phyloP scores from a whole-genome alignment of 2,797 vertebrate species.

The Esox masquinongy region DNA sequence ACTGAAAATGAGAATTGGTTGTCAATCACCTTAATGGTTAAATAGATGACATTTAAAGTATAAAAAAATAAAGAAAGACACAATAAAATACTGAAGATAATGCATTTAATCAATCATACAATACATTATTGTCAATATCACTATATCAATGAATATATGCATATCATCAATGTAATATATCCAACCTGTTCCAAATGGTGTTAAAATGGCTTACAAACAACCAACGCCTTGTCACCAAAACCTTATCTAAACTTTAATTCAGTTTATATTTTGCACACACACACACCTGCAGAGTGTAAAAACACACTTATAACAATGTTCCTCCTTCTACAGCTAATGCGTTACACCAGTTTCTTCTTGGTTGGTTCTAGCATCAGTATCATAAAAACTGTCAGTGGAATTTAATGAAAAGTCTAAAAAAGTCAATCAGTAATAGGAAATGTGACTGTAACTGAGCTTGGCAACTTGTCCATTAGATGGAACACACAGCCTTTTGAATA shows the following conservation, averaged over 20 bases:
- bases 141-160: too few relatives aligned
- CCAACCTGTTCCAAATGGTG: too few relatives aligned
- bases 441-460: background rate
- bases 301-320: slow-evolving; percentile 2
- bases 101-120: too few relatives aligned
- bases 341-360: background rate
- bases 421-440: background rate
- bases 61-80: background rate
- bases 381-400: background rate
- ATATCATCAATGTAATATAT: too few relatives aligned
- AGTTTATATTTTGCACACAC: slow-evolving; percentile 10
- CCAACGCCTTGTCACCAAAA: background rate
- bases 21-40: too few relatives aligned
- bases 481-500: slow-evolving; percentile 3
- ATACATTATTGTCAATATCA: too few relatives aligned
- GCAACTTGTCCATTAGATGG: background rate
- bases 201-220: background rate
- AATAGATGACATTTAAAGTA: too few relatives aligned
- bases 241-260: too few relatives aligned
- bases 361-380: background rate
- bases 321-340: background rate
- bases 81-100: background rate
- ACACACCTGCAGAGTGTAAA: background rate
- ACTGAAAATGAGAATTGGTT: too few relatives aligned
- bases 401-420: background rate